Evolutionary conservation across 2,113 vertebrate species (phyloP).

Genomic region (Calypte anna): DNA sequence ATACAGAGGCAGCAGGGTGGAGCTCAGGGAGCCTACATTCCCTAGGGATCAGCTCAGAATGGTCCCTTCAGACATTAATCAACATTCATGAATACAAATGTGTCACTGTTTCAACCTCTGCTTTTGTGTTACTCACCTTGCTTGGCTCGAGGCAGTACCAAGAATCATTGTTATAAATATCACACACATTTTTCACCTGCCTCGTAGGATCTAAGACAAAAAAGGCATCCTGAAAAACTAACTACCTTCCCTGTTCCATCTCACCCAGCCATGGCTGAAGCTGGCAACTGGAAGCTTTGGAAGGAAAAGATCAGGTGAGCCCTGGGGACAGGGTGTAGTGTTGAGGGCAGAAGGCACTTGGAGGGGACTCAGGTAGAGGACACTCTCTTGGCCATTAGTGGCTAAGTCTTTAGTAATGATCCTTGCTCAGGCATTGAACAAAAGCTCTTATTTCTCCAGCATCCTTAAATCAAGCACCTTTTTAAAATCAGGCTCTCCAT

Average conservation of each 20-base stretch:
- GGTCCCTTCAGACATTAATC: background rate
- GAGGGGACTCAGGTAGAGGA: background rate
- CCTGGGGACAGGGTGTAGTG: background rate
- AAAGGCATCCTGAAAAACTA: background rate
- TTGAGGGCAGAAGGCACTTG: background rate
- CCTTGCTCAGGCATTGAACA: background rate
- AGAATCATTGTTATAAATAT: background rate
- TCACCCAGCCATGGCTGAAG: background rate
- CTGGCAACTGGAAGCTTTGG: no score
- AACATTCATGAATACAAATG: background rate
- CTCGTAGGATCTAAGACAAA: background rate
- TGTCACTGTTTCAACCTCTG: background rate
- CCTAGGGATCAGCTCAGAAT: background rate
- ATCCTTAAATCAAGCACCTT: background rate
- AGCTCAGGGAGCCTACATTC: background rate
- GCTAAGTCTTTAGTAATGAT: background rate
- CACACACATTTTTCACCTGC: background rate
- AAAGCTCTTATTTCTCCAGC: background rate
- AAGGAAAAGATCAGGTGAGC: background rate
- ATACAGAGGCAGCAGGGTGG: background rate
- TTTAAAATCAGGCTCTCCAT: background rate
- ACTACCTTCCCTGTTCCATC: background rate
- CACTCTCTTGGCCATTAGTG: background rate
- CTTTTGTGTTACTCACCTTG: background rate
- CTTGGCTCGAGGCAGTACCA: background rate